phyloP scores from a whole-genome alignment of 2,797 vertebrate genomes.

The Clangula hyemalis region DNA sequence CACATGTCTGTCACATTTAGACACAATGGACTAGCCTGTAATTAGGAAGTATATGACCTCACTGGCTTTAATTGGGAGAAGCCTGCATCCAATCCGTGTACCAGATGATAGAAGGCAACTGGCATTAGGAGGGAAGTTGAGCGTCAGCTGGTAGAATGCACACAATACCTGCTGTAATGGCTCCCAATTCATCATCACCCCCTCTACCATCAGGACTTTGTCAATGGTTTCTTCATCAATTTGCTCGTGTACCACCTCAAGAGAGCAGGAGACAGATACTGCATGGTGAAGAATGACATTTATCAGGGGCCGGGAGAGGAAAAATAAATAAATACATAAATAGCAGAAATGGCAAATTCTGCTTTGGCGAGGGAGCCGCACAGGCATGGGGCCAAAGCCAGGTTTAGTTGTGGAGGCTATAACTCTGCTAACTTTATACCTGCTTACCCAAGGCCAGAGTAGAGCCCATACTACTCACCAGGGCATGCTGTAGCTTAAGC shows the following conservation, averaged over 20 bases:
- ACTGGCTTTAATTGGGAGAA: conserved; percentile 72
- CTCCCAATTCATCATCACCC: conserved; percentile 52
- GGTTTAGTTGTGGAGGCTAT: not conserved
- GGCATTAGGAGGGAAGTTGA: conserved; percentile 49
- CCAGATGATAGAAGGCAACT: conserved; percentile 62
- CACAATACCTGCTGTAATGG: conserved; percentile 57
- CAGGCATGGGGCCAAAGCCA: not conserved
- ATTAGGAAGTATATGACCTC: conserved; percentile 70
- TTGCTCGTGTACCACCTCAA: conserved; percentile 43
- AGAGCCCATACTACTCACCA: not conserved
- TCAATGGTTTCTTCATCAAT: conserved; percentile 68
- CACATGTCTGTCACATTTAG: conserved; percentile 71
- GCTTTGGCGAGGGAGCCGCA: conserved; percentile 7
- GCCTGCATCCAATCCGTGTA: conserved; percentile 52
- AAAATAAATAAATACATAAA: not conserved
- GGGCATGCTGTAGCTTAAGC: not conserved
- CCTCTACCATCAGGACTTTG: conserved; percentile 53
- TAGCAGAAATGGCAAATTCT: not conserved
- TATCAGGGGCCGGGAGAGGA: not conserved
- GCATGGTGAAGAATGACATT: conserved; percentile 32
- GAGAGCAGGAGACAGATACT: conserved; percentile 26
- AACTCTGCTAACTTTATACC: not conserved
- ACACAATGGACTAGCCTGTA: conserved; percentile 66
- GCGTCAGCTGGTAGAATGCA: conserved; percentile 56
- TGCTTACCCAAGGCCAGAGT: not conserved